Evolutionary conservation across 1,140 invertebrate genomes (phyloP).

Genomic region (Bradynema listronoti): DNA sequence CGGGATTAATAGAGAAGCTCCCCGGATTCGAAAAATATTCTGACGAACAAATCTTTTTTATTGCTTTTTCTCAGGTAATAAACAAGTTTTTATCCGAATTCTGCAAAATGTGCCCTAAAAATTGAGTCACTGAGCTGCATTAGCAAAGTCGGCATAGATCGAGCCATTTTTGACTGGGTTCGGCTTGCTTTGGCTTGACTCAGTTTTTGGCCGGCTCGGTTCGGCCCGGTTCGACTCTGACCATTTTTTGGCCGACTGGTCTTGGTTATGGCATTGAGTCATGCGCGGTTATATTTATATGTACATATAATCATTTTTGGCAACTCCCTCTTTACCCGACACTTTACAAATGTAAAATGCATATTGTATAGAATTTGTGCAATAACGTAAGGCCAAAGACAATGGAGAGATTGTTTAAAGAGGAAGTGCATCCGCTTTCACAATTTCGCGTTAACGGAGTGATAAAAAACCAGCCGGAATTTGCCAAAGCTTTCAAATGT

Average conservation of each 20-base stretch:
- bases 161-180: neutral
- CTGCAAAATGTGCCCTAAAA: neutral
- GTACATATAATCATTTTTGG: neutral
- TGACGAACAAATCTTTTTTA: conserved; percentile 58
- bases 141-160: neutral
- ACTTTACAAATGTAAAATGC: neutral
- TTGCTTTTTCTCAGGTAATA: conserved; percentile 56
- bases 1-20: conserved; percentile 43
- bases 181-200: conserved; percentile 10
- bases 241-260: too few relatives aligned
- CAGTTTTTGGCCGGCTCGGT: too few relatives aligned
- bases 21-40: conserved; percentile 50
- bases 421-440: conserved; percentile 40
- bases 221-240: too few relatives aligned
- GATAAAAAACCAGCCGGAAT: conserved; percentile 44
- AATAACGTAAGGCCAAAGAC: conserved; percentile 43
- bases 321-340: conserved; percentile 3
- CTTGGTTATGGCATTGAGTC: too few relatives aligned
- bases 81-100: neutral
- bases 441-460: conserved; percentile 49
- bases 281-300: too few relatives aligned
- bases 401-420: conserved; percentile 38
- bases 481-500: conserved; percentile 44
- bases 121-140: neutral
- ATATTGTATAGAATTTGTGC: conserved; percentile 34